A percentile compares a stretch with the other conserved stretches of the same genome.
These are phyloP conservation scores for Aphidius ervi DNA, from an alignment of 1,140 invertebrate species.

Conservation along the genomic window DNA sequence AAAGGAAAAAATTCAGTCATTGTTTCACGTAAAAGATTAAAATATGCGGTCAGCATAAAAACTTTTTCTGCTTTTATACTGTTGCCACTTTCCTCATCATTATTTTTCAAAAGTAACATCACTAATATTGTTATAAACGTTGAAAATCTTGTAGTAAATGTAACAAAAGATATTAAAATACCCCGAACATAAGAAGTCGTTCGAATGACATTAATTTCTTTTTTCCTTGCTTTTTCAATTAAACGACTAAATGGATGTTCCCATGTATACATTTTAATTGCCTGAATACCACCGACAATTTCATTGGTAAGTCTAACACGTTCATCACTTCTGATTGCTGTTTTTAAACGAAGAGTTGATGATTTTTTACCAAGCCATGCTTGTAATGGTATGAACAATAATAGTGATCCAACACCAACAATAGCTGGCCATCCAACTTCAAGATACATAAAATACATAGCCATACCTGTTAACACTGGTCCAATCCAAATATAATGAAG, in stretches of 20 bases:
- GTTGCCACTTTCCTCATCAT: slow-evolving; percentile 63
- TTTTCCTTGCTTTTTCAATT: slow-evolving; percentile 57
- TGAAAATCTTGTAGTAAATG: slow-evolving; percentile 70
- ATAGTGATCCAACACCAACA: slow-evolving; percentile 72
- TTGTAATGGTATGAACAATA: slow-evolving; percentile 81
- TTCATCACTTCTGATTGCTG: slow-evolving; percentile 70
- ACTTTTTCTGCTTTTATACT: slow-evolving; percentile 68
- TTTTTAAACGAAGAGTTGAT: slow-evolving; percentile 54
- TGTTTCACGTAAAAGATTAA: slow-evolving; percentile 66
- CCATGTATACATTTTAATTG: slow-evolving; percentile 91
- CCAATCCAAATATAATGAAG: slow-evolving; percentile 68
- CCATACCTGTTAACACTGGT: slow-evolving; percentile 71
- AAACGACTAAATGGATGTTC: slow-evolving; percentile 75
- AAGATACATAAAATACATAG: slow-evolving; percentile 71
- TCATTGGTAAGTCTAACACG: slow-evolving; percentile 80
- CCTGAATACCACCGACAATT: slow-evolving; percentile 72
- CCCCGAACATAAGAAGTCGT: slow-evolving; percentile 65
- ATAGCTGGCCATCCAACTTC: slow-evolving; percentile 69
- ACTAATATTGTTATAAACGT: slow-evolving; percentile 74
- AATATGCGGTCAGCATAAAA: slow-evolving; percentile 71
- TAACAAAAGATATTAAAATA: slow-evolving; percentile 63
- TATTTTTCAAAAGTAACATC: no score
- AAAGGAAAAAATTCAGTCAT: slow-evolving; percentile 72
- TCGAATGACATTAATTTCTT: slow-evolving; percentile 65
- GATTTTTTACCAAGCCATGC: slow-evolving; percentile 68